These are phyloP conservation scores for Anarrhichthys ocellatus DNA, from an alignment of 2,113 vertebrate genomes.

Conservation along the genomic window DNA sequence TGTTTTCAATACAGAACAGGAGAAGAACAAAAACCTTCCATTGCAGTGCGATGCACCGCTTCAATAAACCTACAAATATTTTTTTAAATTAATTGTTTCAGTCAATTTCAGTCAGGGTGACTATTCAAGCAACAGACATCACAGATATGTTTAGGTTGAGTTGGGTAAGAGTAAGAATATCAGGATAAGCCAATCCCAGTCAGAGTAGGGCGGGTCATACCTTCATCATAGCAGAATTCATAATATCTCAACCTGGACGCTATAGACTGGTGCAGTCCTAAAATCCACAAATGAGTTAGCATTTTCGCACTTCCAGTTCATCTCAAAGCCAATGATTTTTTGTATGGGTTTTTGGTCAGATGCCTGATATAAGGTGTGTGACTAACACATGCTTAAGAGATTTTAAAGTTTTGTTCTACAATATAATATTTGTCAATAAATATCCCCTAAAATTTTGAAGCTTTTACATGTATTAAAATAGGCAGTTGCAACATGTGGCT, in stretches of 20 bases:
- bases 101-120: constrained; percentile 4
- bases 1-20: not conserved
- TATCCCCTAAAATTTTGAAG: not conserved
- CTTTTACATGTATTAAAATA: not conserved
- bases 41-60: not conserved
- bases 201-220: not conserved
- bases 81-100: not conserved
- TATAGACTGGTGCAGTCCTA: too few species aligned
- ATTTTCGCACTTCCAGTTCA: too few species aligned
- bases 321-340: not conserved
- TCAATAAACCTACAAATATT: not conserved
- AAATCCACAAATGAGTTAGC: too few species aligned
- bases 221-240: too few species aligned
- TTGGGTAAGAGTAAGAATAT: not conserved
- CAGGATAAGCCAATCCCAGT: not conserved
- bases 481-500: not conserved
- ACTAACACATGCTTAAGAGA: not conserved
- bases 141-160: not conserved
- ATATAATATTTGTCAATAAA: not conserved
- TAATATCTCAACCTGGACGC: too few species aligned
- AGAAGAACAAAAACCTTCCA: not conserved
- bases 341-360: not conserved
- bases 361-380: not conserved
- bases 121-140: not conserved
- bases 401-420: not conserved